Conservation (phyloP, 2,888 invertebrate genomes). For the Parapristionchus giblindavisi region DNA sequence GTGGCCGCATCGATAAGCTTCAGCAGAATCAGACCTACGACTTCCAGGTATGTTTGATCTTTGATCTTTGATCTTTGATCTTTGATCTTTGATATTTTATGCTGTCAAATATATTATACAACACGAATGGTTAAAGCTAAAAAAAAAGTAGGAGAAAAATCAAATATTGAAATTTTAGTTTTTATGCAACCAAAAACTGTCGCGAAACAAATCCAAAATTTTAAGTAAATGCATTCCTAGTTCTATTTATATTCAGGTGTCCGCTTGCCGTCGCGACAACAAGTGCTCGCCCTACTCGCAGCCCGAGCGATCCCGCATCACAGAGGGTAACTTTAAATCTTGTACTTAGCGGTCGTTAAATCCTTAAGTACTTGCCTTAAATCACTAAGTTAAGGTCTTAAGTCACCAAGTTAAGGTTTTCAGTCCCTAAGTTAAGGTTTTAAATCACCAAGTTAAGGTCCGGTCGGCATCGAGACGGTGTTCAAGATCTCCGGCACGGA, state of each 20-base stretch:
- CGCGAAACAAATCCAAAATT: conserved; percentile 13
- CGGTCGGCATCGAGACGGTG: conserved; percentile 62
- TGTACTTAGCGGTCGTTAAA: conserved; percentile 37
- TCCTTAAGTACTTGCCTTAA: no score
- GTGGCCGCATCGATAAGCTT: conserved; percentile 65
- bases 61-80: no score
- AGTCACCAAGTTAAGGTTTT: no score
- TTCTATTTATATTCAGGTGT: conserved; percentile 40
- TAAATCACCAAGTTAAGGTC: conserved; percentile 47
- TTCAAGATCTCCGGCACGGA: conserved; percentile 61
- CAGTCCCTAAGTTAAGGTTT: no score
- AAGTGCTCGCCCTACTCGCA: conserved; percentile 52
- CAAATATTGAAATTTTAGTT: no score
- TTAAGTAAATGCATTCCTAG: conserved; percentile 1
- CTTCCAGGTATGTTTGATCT: conserved; percentile 58
- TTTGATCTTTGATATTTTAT: no score
- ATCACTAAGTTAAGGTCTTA: no score
- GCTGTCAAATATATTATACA: no score
- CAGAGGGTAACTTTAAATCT: conserved; percentile 40
- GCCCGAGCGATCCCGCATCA: conserved; percentile 53
- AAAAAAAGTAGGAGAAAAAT: no score
- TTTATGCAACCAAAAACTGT: background rate
- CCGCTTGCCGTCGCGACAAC: conserved; percentile 54
- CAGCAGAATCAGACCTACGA: conserved; percentile 66
- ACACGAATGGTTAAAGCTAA: no score